Base-by-base conservation (phyloP, 2,888 invertebrate species). In the Linnaemya tessellans region DNA sequence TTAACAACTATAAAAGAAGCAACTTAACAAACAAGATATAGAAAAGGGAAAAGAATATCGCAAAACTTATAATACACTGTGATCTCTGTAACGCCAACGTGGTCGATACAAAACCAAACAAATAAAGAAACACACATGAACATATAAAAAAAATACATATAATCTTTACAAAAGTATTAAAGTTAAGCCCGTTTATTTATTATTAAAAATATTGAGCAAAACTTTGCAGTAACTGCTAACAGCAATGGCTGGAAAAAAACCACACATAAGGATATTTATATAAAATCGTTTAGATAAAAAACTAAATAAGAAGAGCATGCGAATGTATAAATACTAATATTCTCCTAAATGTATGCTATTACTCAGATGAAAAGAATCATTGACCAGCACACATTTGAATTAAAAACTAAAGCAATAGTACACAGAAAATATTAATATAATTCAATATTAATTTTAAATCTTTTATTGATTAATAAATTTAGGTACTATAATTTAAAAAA, bases 151-250 rank as follows among this genome's bases (percentile, higher is more conserved):
- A 46, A 46, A 49, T 43, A 60, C 25, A 71, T 49, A 62, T 75
- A 78, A 81, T 84, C 81, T 38, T 81, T 78, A 22, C 46, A 68
- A 68, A 81, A 73, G 81, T 74, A 84, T 81, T 84, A 79, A 81
- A 81, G 73, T 74, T 78, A 84, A 84, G 78, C 68, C 81, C 84
- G 49, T 78, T 81, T 84, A 81, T 84, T 74, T 84, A 84, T 84
- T 84, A 84, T 81, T 81, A 78, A 81, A 84, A 71, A 43, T 54
- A 64, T 78, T 60, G 38, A 38, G 62, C 13, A 64, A 78, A 81
- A 78, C 60, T 81, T 46, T 81, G 41, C n/a, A 11, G 49, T 30
- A 70, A 18, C 15, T 49, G 68, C 13, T 20, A 74, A n/a, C 15
- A 65, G 43, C 22, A 71, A 56, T 18, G 46, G 43, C 51, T 11